Percentiles rank a stretch among this genome's conserved stretches.
These are phyloP conservation scores for Protodeltote pygarga DNA, from an alignment of 2,888 invertebrate species.

Conservation along the genomic window DNA sequence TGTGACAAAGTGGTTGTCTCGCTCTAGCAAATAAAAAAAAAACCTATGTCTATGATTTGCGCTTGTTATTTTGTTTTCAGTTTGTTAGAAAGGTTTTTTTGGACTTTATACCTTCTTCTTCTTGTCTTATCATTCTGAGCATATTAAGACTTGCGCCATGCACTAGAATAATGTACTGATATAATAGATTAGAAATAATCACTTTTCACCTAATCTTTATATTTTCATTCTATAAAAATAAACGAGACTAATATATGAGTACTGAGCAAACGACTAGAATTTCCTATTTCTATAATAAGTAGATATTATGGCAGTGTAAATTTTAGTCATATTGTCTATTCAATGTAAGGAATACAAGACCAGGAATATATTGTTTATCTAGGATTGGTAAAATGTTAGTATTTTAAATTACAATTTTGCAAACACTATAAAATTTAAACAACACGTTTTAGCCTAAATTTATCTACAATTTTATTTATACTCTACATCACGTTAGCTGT, in stretches of 20 bases:
- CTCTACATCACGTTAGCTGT: neutral
- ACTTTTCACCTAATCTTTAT: neutral
- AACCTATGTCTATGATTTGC: too few species aligned
- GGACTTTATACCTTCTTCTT: too few species aligned
- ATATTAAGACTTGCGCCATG: too few species aligned
- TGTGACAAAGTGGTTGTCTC: too few species aligned
- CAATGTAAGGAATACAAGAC: constrained; percentile 20
- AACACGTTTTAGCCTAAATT: constrained; percentile 7
- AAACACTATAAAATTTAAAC: constrained; percentile 15
- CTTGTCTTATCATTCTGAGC: too few species aligned
- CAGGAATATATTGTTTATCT: constrained; percentile 11
- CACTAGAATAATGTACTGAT: too few species aligned
- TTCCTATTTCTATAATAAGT: constrained; percentile 10
- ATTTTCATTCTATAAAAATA: neutral
- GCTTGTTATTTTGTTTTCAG: too few species aligned
- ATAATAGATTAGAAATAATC: too few species aligned
- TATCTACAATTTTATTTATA: constrained; percentile 11
- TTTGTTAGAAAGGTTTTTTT: too few species aligned
- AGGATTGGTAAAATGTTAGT: neutral
- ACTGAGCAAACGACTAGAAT: constrained; percentile 4
- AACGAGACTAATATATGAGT: neutral
- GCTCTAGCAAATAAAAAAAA: too few species aligned
- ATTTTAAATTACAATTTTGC: constrained; percentile 6
- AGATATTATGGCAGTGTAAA: constrained; percentile 36
- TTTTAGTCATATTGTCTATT: constrained; percentile 16